Conservation (phyloP, 2,113 vertebrate genomes). For the Climacteris rufus region DNA sequence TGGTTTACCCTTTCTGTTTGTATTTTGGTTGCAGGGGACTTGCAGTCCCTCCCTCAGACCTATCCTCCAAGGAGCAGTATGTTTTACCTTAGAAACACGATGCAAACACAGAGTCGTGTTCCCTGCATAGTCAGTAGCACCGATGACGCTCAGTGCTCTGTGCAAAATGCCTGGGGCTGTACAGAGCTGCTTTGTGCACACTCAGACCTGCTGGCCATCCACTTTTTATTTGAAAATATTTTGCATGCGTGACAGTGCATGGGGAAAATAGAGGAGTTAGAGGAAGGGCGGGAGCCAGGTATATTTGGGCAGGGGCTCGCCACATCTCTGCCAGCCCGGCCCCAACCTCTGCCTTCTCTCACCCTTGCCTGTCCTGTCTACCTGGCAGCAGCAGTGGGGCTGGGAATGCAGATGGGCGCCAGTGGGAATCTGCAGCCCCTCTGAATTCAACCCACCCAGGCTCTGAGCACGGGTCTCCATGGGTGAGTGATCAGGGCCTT, state of each 20-base stretch:
- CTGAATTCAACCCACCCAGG: background rate
- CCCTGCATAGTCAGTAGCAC: background rate
- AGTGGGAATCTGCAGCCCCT: conserved; percentile 40
- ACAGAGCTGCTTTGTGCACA: conserved; percentile 45
- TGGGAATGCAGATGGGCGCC: background rate
- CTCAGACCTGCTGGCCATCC: background rate
- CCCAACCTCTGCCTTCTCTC: background rate
- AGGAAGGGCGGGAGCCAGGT: background rate
- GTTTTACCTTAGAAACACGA: conserved; percentile 16
- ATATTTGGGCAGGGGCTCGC: fast-evolving
- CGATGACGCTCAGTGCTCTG: background rate
- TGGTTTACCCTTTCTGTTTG: background rate
- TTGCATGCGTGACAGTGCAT: fast-evolving
- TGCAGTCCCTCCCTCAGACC: background rate
- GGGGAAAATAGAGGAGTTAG: background rate
- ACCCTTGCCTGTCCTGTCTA: background rate
- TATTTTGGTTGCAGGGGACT: background rate
- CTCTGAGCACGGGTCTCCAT: conserved; percentile 32
- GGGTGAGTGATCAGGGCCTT: conserved; percentile 52
- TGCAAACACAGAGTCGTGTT: background rate
- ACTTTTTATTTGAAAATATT: background rate
- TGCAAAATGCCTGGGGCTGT: background rate
- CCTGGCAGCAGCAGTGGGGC: background rate
- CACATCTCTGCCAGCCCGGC: background rate
- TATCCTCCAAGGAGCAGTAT: conserved; percentile 20